phyloP scores from a whole-genome alignment of 2,888 invertebrate genomes.

The Labia minor region DNA sequence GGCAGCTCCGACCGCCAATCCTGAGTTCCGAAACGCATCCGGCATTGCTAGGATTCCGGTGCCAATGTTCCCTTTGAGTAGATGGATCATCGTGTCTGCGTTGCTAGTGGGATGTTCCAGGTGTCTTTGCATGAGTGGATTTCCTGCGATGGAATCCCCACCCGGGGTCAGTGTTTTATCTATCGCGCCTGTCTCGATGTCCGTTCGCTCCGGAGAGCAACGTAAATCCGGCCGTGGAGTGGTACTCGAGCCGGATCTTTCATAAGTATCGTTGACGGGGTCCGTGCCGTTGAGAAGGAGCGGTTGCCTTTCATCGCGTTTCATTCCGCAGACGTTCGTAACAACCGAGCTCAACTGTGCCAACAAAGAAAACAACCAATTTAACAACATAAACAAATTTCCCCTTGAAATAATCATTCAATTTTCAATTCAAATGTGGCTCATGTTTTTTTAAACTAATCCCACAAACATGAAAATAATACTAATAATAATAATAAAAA shows the following conservation, averaged over 20 bases:
- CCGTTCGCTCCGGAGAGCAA: constrained; percentile 27
- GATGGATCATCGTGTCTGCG: constrained; percentile 47
- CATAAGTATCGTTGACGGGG: constrained; percentile 28
- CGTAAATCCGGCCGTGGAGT: constrained; percentile 35
- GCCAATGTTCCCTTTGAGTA: constrained; percentile 59
- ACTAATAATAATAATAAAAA: too few relatives aligned
- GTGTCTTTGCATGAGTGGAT: constrained; percentile 56
- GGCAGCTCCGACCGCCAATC: constrained; percentile 70
- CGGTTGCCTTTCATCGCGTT: constrained; percentile 57
- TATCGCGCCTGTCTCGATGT: constrained; percentile 27
- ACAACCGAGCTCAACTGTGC: neutral
- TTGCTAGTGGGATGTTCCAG: constrained; percentile 64
- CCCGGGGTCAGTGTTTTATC: constrained; percentile 28
- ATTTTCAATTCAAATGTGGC: too few relatives aligned
- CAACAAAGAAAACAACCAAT: neutral
- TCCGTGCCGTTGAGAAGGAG: constrained; percentile 38
- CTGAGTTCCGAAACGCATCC: constrained; percentile 83
- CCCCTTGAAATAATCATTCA: too few relatives aligned
- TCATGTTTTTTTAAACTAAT: too few relatives aligned
- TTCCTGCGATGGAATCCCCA: constrained; percentile 27
- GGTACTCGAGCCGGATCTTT: constrained; percentile 22
- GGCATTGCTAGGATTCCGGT: constrained; percentile 97
- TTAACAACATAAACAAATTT: neutral
- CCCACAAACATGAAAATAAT: too few relatives aligned
- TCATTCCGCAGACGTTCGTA: constrained; percentile 28